Evolutionary conservation across 2,797 vertebrate species (phyloP).

Genomic region (Tragelaphus oryx): DNA sequence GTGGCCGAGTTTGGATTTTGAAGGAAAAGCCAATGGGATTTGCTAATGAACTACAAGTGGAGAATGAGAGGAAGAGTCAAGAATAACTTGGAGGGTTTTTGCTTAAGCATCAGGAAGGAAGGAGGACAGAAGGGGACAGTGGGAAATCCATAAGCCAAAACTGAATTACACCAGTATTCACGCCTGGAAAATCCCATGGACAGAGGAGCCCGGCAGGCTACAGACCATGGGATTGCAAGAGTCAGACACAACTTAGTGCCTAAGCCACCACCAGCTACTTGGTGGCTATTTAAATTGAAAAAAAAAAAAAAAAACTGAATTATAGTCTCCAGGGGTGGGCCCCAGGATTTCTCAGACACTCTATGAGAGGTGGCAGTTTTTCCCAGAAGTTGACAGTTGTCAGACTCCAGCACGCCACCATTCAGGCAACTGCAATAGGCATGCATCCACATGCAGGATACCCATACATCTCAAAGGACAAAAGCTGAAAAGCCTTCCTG

Average conservation of each 20-base stretch:
- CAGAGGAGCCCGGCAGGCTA: background rate
- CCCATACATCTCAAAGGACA: slow-evolving; percentile 31
- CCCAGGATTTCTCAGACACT: background rate
- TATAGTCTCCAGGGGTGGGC: background rate
- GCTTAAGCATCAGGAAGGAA: background rate
- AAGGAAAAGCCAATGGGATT: background rate
- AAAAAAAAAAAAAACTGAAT: background rate
- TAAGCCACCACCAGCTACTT: background rate
- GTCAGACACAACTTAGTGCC: background rate
- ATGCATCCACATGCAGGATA: background rate
- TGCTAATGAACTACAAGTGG: background rate
- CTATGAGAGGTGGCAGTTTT: background rate
- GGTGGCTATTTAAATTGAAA: background rate
- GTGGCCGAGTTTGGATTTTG: background rate
- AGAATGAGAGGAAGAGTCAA: background rate
- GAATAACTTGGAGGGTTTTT: background rate
- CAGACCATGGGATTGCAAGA: background rate
- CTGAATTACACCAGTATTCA: background rate
- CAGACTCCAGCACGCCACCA: background rate
- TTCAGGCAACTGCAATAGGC: background rate
- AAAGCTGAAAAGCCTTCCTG: background rate
- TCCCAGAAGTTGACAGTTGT: background rate
- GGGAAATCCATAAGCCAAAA: background rate
- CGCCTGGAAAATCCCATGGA: background rate
- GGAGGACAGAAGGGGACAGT: background rate